Conservation (phyloP, 2,113 vertebrate species). For the Typhlomys cinereus region DNA sequence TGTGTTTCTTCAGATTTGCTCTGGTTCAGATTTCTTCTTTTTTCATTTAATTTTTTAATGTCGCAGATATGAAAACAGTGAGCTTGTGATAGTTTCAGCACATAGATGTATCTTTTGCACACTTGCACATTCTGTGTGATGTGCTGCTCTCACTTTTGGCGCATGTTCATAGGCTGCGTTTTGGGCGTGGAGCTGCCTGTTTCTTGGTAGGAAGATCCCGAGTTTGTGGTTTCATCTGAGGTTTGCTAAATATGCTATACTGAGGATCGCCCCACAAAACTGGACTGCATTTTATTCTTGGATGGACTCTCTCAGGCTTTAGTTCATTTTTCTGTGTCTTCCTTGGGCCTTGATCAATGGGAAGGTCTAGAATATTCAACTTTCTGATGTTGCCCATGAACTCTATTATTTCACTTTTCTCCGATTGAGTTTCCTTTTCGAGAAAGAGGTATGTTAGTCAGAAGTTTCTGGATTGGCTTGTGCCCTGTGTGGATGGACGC, state of each 20-base stretch:
- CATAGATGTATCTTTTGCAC: too few relatives aligned
- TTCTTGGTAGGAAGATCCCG: neutral
- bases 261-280: neutral
- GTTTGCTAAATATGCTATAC: neutral
- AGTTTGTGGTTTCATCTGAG: neutral
- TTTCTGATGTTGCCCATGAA: neutral
- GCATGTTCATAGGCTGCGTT: neutral
- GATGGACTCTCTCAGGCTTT: neutral
- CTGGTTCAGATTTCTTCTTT: neutral
- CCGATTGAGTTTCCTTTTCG: neutral
- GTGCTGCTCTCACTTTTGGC: neutral
- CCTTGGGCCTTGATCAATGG: neutral
- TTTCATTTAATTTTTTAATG: too few relatives aligned
- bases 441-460: neutral
- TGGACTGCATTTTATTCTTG: neutral
- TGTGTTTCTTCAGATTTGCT: neutral
- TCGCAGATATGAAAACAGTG: too few relatives aligned
- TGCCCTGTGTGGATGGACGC: neutral
- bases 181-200: neutral
- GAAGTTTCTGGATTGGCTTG: conserved; percentile 1
- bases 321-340: neutral
- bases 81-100: too few relatives aligned
- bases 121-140: too few relatives aligned
- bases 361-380: neutral
- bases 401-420: neutral